Evolutionary conservation across 2,888 invertebrate species (phyloP), one percentile per base, ranked within the genome.

Genomic region (Pantelozetes paolii): DNA sequence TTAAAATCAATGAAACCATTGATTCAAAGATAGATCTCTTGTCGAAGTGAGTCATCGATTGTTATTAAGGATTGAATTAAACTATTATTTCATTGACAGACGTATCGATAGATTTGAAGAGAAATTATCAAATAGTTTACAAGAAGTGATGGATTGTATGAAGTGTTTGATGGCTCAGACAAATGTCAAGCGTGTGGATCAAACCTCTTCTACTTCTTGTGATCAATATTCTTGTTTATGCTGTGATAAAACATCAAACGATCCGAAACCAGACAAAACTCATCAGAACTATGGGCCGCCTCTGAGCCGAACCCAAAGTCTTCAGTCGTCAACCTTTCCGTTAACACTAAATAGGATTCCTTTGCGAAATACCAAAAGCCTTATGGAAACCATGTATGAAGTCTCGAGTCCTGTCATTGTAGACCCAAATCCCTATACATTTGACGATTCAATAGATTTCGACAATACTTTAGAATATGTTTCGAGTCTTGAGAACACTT

Each of bases 371-470:
- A 64, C 64, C 64, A 64, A 64, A 64, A 64, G 64, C 11, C 36
- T 64, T 5, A 32, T 64, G 64, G 64, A 64, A n/a, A 64, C 64
- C n/a, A 64, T 64, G 64, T 64, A 64, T 64, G 64, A 64, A n/a
- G 64, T 64, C 36, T 64, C 64, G 18, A 30, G n/a, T 36, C 64
- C 64, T 6, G 36, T 15, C 18, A 50, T 64, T 2, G 30, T 36
- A 20, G 64, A 64, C 8, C 1, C 64, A 9, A 36, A 64, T 36
- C 6, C 9, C 18, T n/a, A 64, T 26, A 64, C 32, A 18, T 20
- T 32, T 3, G 64, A 64, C 9, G n/a, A 32, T n/a, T 64, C 64
- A 3, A 1, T 64, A 8, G 32, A 32, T 64, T 64, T 64, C 6
- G 64, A 64, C n/a, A 64, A 64, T 64, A 64, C 64, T 32, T 36